These are phyloP conservation scores for Meles meles DNA, from an alignment of 2,113 vertebrate species.

Conservation along the genomic window DNA sequence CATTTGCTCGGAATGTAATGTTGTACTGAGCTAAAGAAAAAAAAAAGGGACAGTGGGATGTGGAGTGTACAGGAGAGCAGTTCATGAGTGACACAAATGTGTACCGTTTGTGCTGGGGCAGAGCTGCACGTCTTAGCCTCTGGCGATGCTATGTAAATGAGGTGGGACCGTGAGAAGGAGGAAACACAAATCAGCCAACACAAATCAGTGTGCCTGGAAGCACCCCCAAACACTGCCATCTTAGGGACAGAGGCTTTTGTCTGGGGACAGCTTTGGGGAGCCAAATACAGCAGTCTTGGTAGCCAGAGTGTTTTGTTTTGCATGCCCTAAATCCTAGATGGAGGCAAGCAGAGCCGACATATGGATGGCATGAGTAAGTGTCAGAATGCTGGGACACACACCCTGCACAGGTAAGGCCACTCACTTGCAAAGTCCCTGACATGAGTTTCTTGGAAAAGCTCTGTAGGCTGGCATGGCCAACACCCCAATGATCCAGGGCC, in stretches of 20 bases:
- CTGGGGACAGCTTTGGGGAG: neutral
- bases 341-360: neutral
- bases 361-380: constrained; percentile 25
- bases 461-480: neutral
- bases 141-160: neutral
- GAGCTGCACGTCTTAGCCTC: neutral
- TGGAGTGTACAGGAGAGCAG: neutral
- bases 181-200: neutral
- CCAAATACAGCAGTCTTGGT: neutral
- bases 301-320: neutral
- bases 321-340: neutral
- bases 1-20: constrained; percentile 71
- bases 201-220: neutral
- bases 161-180: neutral
- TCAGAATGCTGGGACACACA: neutral
- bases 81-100: neutral
- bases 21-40: neutral
- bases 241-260: neutral
- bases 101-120: neutral
- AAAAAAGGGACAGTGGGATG: neutral
- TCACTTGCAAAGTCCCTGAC: neutral
- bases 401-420: neutral
- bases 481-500: neutral
- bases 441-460: neutral
- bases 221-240: rapidly evolving